A percentile compares a stretch with the other conserved stretches of the same genome.
Evolutionary conservation across 2,888 invertebrate genomes (phyloP).

Genomic region (Elmis aenea): DNA sequence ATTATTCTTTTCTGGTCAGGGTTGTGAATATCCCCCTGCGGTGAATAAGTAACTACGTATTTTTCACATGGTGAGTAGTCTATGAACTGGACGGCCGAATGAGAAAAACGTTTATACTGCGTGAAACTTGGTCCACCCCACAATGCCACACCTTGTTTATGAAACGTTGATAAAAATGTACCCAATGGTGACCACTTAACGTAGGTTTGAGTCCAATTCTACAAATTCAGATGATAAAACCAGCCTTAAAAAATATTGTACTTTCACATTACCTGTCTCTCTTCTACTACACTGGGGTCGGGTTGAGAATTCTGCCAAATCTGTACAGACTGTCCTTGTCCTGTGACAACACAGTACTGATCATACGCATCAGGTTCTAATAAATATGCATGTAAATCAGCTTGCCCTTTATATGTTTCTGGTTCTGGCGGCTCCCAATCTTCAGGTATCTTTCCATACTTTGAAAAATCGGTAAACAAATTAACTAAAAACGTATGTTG

Average conservation of each 20-base stretch:
- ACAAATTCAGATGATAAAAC: constrained; percentile 26
- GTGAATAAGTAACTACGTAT: constrained; percentile 92
- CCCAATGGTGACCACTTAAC: constrained; percentile 98
- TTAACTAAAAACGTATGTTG: constrained; percentile 92
- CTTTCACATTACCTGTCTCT: constrained; percentile 62
- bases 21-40: constrained; percentile 59
- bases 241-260: constrained; percentile 6
- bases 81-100: constrained; percentile 86
- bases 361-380: constrained; percentile 94
- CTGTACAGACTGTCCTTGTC: constrained; percentile 66
- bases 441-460: constrained; percentile 85
- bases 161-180: constrained; percentile 94
- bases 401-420: constrained; percentile 85
- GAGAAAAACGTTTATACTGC: constrained; percentile 88
- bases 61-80: constrained; percentile 98
- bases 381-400: constrained; percentile 88
- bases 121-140: constrained; percentile 96
- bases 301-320: constrained; percentile 88
- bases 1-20: constrained; percentile 78
- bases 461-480: constrained; percentile 91
- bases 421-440: constrained; percentile 91
- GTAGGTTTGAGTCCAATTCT: constrained; percentile 95
- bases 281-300: constrained; percentile 77
- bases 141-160: constrained; percentile 89
- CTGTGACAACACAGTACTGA: constrained; percentile 87